Conservation (phyloP, 2,888 invertebrate species). For the Oscheius onirici region DNA sequence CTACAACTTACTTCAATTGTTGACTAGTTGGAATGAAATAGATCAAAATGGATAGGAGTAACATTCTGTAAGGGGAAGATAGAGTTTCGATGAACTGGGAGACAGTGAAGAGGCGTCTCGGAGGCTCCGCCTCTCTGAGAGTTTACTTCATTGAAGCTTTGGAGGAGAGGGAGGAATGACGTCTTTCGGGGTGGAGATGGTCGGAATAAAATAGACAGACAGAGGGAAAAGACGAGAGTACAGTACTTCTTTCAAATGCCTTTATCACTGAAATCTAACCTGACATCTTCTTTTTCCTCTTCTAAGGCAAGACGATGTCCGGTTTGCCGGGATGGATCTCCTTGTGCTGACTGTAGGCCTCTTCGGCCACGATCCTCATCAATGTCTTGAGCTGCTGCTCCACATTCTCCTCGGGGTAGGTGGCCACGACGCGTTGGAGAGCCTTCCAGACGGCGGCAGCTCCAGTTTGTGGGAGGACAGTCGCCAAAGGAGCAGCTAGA, state of each 20-base stretch:
- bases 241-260: too few relatives aligned
- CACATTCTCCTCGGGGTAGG: not conserved
- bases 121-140: not conserved
- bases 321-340: too few relatives aligned
- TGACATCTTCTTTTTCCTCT: too few relatives aligned
- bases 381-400: not conserved
- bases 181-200: too few relatives aligned
- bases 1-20: not conserved
- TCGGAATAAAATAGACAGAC: too few relatives aligned
- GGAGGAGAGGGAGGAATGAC: too few relatives aligned
- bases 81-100: slow-evolving; percentile 15
- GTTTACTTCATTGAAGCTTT: slow-evolving; percentile 2
- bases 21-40: not conserved
- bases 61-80: not conserved
- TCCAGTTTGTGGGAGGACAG: not conserved
- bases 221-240: too few relatives aligned
- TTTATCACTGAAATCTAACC: too few relatives aligned
- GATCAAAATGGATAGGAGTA: not conserved
- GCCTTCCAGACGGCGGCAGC: not conserved
- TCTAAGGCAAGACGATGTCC: too few relatives aligned
- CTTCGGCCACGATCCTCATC: too few relatives aligned
- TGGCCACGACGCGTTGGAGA: not conserved
- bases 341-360: too few relatives aligned
- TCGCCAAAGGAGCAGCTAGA: not conserved
- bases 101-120: slow-evolving; percentile 6